Evolutionary conservation across 1,140 invertebrate genomes (phyloP), one percentile per base, ranked within the genome.

Genomic region (Riptortus pedestris): DNA sequence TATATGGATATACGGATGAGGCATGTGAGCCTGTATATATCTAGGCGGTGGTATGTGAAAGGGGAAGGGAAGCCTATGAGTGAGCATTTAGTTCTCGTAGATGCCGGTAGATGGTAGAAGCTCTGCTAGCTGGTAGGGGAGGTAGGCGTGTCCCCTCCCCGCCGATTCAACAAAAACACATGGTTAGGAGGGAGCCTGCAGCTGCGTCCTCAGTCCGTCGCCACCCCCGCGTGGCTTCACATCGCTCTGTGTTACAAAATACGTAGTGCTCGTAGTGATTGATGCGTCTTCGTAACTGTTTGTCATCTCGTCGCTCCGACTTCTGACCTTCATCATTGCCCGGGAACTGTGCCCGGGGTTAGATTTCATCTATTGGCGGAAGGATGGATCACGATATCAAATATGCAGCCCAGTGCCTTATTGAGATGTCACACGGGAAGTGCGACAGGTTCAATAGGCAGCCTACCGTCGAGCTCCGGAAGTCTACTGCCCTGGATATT

Each of bases 401-500:
- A 65, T 76, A 81, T 66, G 81, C 80, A 5, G 81, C 81, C 28
- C 80, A 82, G 67, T 81, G 81, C 71, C 71, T 83, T 59, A 72
- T 83, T 62, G 78, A 79, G 43, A 81, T 83, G 79, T 82, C 80
- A 18, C 71, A 72, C 55, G 68, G 70, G n/a, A 67, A 65, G 31
- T 20, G 57, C 29, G 70, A 69, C 48, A 52, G 66, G 18, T 62
- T 61, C 48, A 67, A 58, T 18, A 45, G 67, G 4, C 73, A 73
- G 12, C 62, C 74, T 66, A 72, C 73, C 62, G 61, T 75, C 4
- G 28, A 31, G 9, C 24, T 74, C 70, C 5, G 38, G n/a, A 29
- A 63, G 59, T 45, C 64, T 31, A 18, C 62, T 11, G 65, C 64
- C 31, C 55, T 65, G 29, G 27, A 64, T 11, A 61, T 67, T 33